A percentile compares a stretch with the other conserved stretches of the same genome.
phyloP scores from a whole-genome alignment of 2,113 vertebrate genomes.

The Micromys minutus region DNA sequence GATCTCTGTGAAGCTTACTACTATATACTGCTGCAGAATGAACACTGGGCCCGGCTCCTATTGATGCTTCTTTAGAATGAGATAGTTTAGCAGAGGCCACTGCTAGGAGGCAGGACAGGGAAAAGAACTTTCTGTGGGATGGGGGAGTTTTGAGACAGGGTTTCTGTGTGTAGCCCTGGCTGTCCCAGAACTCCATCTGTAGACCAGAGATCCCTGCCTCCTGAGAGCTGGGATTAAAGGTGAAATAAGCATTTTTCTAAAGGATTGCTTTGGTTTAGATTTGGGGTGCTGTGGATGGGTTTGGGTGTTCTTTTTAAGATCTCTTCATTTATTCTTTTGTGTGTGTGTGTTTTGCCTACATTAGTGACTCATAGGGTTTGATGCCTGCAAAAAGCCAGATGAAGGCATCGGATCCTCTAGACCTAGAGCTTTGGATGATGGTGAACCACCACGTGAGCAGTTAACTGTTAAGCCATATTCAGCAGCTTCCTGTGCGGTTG shows the following conservation, averaged over 20 bases:
- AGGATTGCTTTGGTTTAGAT: not conserved
- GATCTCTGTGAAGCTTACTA: not conserved
- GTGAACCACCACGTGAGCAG: not conserved
- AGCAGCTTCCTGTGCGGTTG: not conserved
- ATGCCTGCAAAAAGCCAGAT: not conserved
- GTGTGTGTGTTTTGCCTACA: not conserved
- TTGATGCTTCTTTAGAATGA: not conserved
- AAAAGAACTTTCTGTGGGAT: too few species aligned
- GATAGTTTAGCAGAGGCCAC: not conserved
- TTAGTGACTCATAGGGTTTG: not conserved
- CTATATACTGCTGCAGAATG: not conserved
- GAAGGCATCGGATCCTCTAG: not conserved
- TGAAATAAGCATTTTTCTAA: not conserved
- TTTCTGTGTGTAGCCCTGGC: too few species aligned
- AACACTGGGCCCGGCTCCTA: not conserved
- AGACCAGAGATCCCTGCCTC: too few species aligned
- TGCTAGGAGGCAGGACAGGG: not conserved
- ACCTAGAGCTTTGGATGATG: not conserved
- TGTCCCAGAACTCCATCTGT: too few species aligned
- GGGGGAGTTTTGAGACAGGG: too few species aligned
- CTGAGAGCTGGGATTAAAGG: too few species aligned
- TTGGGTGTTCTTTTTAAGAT: not conserved
- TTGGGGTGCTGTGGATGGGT: not conserved
- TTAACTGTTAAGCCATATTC: too few species aligned
- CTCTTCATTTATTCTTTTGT: not conserved